Base-by-base conservation (phyloP, 2,113 vertebrate genomes). In the Oreotrochilus melanogaster region DNA sequence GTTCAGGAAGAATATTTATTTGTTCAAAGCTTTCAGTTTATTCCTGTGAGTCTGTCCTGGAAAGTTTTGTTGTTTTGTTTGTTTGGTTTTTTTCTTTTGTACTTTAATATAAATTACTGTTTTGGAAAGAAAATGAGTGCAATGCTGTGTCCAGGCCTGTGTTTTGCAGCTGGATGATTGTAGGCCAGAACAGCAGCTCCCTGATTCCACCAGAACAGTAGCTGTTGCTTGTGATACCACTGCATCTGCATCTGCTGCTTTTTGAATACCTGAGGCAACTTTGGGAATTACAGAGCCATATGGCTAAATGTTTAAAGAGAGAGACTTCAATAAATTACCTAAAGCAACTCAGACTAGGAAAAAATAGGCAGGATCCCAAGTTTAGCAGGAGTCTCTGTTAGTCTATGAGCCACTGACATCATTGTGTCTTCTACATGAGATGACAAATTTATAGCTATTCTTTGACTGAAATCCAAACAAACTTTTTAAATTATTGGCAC, bases 361-460 rank as follows among this genome's bases (percentile, higher is more conserved):
- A 75, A 88, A 37, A 7, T 27, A 92, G 92, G 83, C 89, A 91
- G 64, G 51, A 89, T 64, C 65, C 91, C 88, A 93, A 84, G 30
- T 84, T 64, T 39, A 64, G 65, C 76, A 84, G 60, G 67, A 92
- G 33, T 51, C 80, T 69, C 43, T 58, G n/a, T 27, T 58, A 86
- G 39, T 74, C 79, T 71, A 2, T n/a, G 72, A 57, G n/a, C 51
- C 70, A 45, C 83, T 89, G 94, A 92, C 82, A 89, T 94, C 80
- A 90, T 74, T 0, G 0, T 80, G 86, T 86, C 95, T 81, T 92
- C 64, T 81, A 18, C 2, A 1, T 22, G 61, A 84, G 65, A 72
- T 89, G 89, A 92, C 86, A 67, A 81, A 82, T 95, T 91, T 95
- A 87, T 87, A 43, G 89, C 80, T 74, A 51, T 92, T 78, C 57